Conservation (phyloP, 2,113 vertebrate genomes). For the Corythornis vintsioides region DNA sequence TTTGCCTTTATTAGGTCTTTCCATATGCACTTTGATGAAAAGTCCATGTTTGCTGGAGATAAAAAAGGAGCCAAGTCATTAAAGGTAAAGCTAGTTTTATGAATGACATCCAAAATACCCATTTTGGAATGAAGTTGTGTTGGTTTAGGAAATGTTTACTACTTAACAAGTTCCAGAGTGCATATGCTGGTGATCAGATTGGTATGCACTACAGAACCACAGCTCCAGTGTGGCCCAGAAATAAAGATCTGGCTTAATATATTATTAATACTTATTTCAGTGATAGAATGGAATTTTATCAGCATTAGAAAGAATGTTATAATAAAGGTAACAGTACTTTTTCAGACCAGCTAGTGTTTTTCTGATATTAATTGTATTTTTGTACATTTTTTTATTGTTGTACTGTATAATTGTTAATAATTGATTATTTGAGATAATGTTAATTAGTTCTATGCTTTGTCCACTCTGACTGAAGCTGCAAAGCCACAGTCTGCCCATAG, state of each 20-base stretch:
- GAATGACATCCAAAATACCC: not conserved
- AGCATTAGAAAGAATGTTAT: not conserved
- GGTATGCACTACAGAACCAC: not conserved
- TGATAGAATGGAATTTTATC: not conserved
- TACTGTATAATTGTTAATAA: no score
- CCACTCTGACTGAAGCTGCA: not conserved
- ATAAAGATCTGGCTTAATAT: not conserved
- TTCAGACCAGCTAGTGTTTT: not conserved
- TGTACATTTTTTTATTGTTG: no score
- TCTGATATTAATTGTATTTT: not conserved
- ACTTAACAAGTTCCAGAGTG: not conserved
- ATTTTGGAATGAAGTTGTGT: not conserved
- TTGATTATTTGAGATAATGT: not conserved
- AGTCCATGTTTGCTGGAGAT: constrained; percentile 96
- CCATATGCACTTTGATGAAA: constrained; percentile 98
- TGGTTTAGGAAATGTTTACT: not conserved
- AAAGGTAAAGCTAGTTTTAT: constrained; percentile 80
- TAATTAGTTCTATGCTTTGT: not conserved
- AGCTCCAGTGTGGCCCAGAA: not conserved
- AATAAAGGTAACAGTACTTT: not conserved
- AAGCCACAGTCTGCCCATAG: not conserved
- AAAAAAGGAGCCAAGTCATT: constrained; percentile 89
- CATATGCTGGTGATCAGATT: not conserved
- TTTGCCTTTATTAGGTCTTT: constrained; percentile 82
- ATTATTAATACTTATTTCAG: not conserved